phyloP scores from a whole-genome alignment of 23 tunicate genomes.

The Halocynthia aurantium region DNA sequence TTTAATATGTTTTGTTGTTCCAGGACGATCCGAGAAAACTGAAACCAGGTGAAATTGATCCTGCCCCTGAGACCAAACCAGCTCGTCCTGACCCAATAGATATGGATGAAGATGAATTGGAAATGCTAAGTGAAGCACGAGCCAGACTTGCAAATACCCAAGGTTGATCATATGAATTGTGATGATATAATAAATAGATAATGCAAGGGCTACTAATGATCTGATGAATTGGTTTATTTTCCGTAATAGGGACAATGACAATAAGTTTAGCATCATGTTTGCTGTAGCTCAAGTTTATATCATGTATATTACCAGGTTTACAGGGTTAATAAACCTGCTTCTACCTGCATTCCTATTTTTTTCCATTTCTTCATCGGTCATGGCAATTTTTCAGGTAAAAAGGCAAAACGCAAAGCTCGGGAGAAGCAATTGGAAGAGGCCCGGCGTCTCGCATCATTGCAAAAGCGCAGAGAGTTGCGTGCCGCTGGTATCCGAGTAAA shows the following conservation, averaged over 20 bases:
- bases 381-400: slow-evolving; percentile 46
- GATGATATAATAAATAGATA: too few species aligned
- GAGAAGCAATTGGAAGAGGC: slow-evolving; percentile 99
- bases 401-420: slow-evolving; percentile 95
- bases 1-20: background rate
- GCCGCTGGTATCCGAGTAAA: slow-evolving; percentile 91
- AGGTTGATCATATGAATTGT: slow-evolving; percentile 9
- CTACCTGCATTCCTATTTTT: too few species aligned
- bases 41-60: slow-evolving; percentile 98
- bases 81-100: slow-evolving; percentile 99
- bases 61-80: slow-evolving; percentile 99
- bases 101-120: slow-evolving; percentile 99
- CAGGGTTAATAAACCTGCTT: too few species aligned
- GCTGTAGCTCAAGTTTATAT: background rate
- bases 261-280: background rate
- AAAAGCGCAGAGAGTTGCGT: slow-evolving; percentile 91
- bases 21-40: slow-evolving; percentile 92
- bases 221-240: background rate
- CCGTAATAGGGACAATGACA: background rate
- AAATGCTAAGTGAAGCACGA: slow-evolving; percentile 94
- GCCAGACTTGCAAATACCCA: slow-evolving; percentile 97
- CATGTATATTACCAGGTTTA: background rate
- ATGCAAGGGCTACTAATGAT: background rate
- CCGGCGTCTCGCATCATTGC: slow-evolving; percentile 82
- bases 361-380: too few species aligned